Evolutionary conservation across 2,797 vertebrate genomes (phyloP), one percentile per base, ranked within the genome.

Genomic region (Petrocephalus schoutedeni): DNA sequence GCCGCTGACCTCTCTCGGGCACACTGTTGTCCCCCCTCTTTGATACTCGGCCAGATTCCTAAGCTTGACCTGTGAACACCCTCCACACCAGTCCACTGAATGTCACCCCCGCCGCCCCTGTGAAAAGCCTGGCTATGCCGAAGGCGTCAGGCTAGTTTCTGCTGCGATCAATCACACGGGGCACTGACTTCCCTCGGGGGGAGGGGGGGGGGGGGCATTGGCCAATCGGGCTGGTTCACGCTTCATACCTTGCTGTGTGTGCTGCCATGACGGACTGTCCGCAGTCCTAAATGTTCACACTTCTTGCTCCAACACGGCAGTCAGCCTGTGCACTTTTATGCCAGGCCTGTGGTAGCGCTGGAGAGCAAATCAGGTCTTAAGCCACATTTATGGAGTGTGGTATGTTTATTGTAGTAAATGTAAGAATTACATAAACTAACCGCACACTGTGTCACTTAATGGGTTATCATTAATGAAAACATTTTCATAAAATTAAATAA

Each of bases 161-260:
- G 89, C 67, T 83, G 80, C 87, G 89, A 90, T 94, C 92, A 90
- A 91, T 94, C 91, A 93, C 57, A 85, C 64, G 45, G 61, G 88
- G 89, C 89, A 7, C 85, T 89, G 89, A 74, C 89, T 88, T 67
- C 84, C 86, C 89, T 88, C 89, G 92, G 93, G 67, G 12, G 12
- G 28, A 1, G 28, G 12, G 92, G 93, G 67, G 12, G 12, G 28
- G 28, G 28, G 12, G 12, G 59, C 12, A 1, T 71, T 2, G 4
- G 67, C 67, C 87, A 77, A 56, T 88, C 88, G 88, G 87, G 87
- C 80, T 87, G 59, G 8, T 23, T 28, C 59, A 23, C 9, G 21
- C 59, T 10, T 64, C 8, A 21, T 23, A 28, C 21, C 21, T 1
- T 23, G 59, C 7, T 8, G 21, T 0, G 1, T 6, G n/a, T 19